A percentile compares a stretch with the other conserved stretches of the same genome.
These are phyloP conservation scores for Microcebus griseorufus DNA, from an alignment of 2,113 vertebrate genomes.

Conservation along the genomic window DNA sequence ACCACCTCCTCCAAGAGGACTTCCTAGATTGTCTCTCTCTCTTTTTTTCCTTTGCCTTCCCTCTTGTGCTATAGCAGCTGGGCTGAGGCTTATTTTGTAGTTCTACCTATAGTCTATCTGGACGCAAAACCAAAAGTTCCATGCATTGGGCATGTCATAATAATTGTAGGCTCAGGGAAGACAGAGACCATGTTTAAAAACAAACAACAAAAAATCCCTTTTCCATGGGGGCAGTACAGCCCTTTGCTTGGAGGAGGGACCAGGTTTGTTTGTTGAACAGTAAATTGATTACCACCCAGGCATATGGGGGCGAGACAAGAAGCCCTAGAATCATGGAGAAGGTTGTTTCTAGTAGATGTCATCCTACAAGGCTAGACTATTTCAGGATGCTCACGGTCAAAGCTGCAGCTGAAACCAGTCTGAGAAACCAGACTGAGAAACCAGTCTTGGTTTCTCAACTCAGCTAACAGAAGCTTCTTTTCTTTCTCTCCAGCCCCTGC, in stretches of 20 bases:
- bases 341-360: accelerated
- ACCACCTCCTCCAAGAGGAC: background rate
- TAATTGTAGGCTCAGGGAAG: background rate
- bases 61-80: background rate
- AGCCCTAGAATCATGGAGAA: accelerated
- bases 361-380: background rate
- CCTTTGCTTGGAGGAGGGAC: background rate
- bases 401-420: background rate
- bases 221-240: background rate
- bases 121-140: background rate
- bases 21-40: background rate
- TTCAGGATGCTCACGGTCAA: background rate
- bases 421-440: too few relatives aligned
- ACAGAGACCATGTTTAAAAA: background rate
- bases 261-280: background rate
- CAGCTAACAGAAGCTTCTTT: background rate
- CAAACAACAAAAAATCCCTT: background rate
- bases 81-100: background rate
- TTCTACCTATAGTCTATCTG: background rate
- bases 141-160: background rate
- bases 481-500: background rate
- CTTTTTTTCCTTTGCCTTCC: background rate
- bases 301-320: background rate
- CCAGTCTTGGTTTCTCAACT: background rate
- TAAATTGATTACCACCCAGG: background rate